A percentile compares a stretch with the other conserved stretches of the same genome.
These are phyloP conservation scores for Esperia sulphurella DNA, from an alignment of 2,888 invertebrate genomes.

Conservation along the genomic window DNA sequence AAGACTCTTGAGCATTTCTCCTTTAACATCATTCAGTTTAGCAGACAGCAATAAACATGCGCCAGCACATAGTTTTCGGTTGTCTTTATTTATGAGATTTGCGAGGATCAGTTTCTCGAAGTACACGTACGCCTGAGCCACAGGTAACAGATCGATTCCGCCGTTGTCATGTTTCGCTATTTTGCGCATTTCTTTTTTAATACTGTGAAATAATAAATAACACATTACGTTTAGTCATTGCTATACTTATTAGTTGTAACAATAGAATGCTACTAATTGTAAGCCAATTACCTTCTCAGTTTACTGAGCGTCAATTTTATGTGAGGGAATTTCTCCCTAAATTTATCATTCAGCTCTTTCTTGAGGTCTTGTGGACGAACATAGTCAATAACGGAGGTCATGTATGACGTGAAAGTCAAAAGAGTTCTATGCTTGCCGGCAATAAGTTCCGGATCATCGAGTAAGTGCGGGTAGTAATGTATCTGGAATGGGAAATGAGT, in stretches of 20 bases:
- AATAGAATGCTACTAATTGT: neutral
- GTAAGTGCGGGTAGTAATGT: constrained; percentile 90
- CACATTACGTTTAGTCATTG: neutral
- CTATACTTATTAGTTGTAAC: neutral
- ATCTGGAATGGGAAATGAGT: constrained; percentile 37
- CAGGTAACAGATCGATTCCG: constrained; percentile 90
- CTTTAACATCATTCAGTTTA: constrained; percentile 98
- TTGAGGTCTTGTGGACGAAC: constrained; percentile 97
- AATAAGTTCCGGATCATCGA: constrained; percentile 95
- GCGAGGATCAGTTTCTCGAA: constrained; percentile 97
- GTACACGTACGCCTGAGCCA: constrained; percentile 98
- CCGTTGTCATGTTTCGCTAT: constrained; percentile 91
- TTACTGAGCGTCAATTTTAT: constrained; percentile 97
- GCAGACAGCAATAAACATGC: constrained; percentile 96
- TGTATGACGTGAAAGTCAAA: constrained; percentile 92
- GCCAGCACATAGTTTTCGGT: constrained; percentile 96
- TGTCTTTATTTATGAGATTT: constrained; percentile 95
- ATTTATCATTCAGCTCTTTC: constrained; percentile 98
- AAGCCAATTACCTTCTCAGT: constrained; percentile 87
- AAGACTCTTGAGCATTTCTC: constrained; percentile 89
- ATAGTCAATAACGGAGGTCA: constrained; percentile 98
- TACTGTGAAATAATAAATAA: constrained; percentile 73
- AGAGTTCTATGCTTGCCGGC: constrained; percentile 93
- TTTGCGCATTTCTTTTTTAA: constrained; percentile 97
- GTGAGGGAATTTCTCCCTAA: constrained; percentile 95